phyloP scores from a whole-genome alignment of 2,797 vertebrate species.

The Tarsius wallacei region DNA sequence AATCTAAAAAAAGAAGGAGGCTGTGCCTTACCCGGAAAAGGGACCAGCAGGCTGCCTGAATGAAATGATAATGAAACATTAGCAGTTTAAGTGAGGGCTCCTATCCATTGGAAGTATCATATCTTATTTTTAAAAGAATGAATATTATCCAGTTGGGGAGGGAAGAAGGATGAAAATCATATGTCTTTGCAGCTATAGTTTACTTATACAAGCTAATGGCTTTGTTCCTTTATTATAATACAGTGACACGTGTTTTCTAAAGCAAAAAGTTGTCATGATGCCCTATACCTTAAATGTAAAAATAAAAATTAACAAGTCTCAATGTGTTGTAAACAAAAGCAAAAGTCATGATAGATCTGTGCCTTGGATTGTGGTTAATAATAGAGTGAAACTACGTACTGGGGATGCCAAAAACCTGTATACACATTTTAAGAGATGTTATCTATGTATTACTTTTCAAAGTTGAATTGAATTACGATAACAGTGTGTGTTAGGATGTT shows the following conservation, averaged over 20 bases:
- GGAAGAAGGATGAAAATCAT: conserved; percentile 7
- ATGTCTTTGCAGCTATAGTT: conserved; percentile 29
- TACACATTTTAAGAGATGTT: too few species aligned
- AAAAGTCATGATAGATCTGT: neutral
- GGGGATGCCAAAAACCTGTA: too few species aligned
- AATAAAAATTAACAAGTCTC: neutral
- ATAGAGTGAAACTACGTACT: neutral
- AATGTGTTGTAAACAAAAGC: conserved; percentile 29
- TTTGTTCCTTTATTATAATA: conserved; percentile 58
- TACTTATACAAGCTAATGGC: conserved; percentile 21
- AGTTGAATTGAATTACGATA: too few species aligned
- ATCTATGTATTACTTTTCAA: too few species aligned
- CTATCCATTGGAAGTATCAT: neutral
- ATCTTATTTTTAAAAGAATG: neutral
- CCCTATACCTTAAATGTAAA: neutral
- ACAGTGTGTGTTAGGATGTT: too few species aligned
- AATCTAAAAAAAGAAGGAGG: too few species aligned
- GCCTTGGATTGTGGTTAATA: conserved; percentile 10
- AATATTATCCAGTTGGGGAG: neutral
- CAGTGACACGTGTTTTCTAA: conserved; percentile 40
- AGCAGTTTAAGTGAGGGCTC: neutral
- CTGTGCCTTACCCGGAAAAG: neutral
- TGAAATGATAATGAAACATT: conserved; percentile 49
- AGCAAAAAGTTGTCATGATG: conserved; percentile 50
- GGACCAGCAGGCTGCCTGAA: neutral